Evolutionary conservation across 64 coral and sea anemone genomes (phyloP).

Genomic region (Stylophora pistillata): DNA sequence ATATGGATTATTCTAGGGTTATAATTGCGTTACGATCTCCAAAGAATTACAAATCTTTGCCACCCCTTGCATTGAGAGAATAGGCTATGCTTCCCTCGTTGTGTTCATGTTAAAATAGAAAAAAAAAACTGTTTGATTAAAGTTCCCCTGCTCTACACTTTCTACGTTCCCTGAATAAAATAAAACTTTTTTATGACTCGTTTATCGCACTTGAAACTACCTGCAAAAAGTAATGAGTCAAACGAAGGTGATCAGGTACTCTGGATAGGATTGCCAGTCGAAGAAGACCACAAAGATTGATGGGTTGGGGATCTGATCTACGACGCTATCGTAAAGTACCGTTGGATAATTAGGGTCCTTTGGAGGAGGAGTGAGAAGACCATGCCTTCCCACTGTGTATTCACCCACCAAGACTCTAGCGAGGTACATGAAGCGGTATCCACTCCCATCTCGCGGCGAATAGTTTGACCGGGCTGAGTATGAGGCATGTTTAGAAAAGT

Average conservation of each 20-base stretch:
- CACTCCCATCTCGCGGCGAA: conserved; percentile 21
- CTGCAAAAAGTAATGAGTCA: too few relatives aligned
- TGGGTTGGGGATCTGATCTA: background rate
- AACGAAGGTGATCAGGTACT: conserved; percentile 26
- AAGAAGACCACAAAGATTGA: conserved; percentile 63
- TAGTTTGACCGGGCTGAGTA: conserved; percentile 54
- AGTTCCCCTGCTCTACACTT: too few relatives aligned
- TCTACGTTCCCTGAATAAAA: too few relatives aligned
- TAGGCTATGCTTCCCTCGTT: too few relatives aligned
- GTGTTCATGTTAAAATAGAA: too few relatives aligned
- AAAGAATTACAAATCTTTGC: too few relatives aligned
- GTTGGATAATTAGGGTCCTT: conserved; percentile 13
- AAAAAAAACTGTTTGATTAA: too few relatives aligned
- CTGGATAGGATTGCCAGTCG: conserved; percentile 69
- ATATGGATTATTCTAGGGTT: too few relatives aligned
- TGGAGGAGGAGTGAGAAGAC: conserved; percentile 44
- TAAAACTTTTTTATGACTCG: too few relatives aligned
- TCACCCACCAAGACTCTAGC: conserved; percentile 61
- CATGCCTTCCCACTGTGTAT: conserved; percentile 48
- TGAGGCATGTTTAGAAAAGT: conserved; percentile 58
- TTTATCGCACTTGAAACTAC: too few relatives aligned
- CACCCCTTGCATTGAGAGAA: too few relatives aligned
- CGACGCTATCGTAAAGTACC: conserved; percentile 59
- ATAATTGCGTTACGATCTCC: too few relatives aligned
- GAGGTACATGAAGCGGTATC: conserved; percentile 66